These are phyloP conservation scores for Falcunculus frontatus DNA, from an alignment of 2,113 vertebrate genomes.

Conservation along the genomic window DNA sequence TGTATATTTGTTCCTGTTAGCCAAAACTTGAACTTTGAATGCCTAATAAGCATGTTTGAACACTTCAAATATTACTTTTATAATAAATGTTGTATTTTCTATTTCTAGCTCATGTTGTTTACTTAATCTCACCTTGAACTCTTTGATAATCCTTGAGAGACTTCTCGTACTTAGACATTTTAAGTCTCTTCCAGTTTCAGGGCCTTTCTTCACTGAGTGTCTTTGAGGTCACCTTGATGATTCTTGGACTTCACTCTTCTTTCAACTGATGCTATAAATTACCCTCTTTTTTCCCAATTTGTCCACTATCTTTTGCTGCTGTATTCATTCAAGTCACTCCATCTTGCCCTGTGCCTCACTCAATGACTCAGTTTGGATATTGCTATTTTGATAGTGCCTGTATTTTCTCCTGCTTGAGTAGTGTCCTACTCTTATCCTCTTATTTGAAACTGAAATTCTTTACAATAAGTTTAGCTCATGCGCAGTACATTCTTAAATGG, in stretches of 20 bases:
- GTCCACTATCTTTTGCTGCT: not conserved
- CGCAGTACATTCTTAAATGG: not conserved
- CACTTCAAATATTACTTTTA: not conserved
- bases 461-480: not conserved
- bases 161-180: not conserved
- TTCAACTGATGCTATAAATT: not conserved
- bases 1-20: not conserved
- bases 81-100: not conserved
- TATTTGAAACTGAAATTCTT: not conserved
- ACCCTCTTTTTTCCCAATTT: not conserved
- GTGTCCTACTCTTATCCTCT: not conserved
- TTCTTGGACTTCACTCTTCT: not conserved
- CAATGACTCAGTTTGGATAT: not conserved
- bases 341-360: not conserved
- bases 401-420: not conserved
- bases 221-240: not conserved
- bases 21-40: not conserved
- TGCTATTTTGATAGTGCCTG: not conserved
- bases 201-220: not conserved
- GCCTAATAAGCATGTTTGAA: not conserved
- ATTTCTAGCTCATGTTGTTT: not conserved
- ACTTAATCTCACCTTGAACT: not conserved
- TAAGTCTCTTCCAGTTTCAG: not conserved
- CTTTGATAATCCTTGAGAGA: not conserved
- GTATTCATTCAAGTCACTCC: not conserved